Percentiles rank a stretch among this genome's conserved stretches.
Evolutionary conservation across 2,113 vertebrate genomes (phyloP).

Genomic region (Ptilorrhoa leucosticta): DNA sequence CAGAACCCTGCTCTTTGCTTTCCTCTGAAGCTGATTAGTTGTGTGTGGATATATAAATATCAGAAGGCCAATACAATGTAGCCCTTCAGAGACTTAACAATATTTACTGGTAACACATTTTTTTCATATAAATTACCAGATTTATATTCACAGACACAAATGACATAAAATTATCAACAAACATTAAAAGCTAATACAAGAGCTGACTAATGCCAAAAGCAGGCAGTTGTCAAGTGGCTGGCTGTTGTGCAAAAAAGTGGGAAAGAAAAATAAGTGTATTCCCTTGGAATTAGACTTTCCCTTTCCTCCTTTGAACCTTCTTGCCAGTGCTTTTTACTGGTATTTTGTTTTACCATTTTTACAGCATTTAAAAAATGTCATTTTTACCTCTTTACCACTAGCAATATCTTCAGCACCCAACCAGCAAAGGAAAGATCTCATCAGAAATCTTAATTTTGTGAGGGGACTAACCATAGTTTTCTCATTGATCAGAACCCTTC

Average conservation of each 20-base stretch:
- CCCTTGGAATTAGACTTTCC: neutral
- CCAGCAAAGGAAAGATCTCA: neutral
- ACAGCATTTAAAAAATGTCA: neutral
- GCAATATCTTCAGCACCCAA: neutral
- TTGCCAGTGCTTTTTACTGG: neutral
- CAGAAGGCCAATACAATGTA: conserved; percentile 10
- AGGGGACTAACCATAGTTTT: neutral
- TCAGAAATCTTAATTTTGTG: neutral
- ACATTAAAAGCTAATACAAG: neutral
- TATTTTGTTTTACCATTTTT: neutral
- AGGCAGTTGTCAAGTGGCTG: neutral
- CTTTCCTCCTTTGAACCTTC: neutral
- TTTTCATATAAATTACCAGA: conserved; percentile 27
- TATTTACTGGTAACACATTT: conserved; percentile 35
- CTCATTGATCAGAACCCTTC: neutral
- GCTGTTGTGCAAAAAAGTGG: neutral
- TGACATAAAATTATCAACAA: conserved; percentile 17
- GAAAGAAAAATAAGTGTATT: neutral
- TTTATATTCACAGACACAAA: conserved; percentile 45
- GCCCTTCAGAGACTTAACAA: conserved; percentile 1
- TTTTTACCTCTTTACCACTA: neutral
- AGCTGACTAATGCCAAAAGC: neutral
- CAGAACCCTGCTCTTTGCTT: conserved; percentile 28
- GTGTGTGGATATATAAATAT: conserved; percentile 44
- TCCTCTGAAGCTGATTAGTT: neutral